Evolutionary conservation across 2,113 vertebrate genomes (phyloP).

Genomic region (Melierax canorus): DNA sequence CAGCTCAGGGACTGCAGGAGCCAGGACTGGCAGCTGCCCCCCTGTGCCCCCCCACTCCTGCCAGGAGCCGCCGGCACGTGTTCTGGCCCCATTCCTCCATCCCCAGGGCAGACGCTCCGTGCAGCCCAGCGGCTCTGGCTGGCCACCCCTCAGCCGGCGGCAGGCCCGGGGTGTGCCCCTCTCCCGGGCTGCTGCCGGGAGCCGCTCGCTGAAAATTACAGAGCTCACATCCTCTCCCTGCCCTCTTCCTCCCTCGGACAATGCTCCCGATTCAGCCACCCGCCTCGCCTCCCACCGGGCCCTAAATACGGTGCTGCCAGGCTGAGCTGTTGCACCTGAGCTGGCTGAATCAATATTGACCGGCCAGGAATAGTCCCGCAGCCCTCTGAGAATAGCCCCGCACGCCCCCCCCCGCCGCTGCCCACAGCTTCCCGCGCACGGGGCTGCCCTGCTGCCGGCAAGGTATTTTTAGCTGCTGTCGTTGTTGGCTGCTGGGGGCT

Average conservation of each 20-base stretch:
- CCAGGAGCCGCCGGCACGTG: not conserved
- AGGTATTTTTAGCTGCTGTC: not conserved
- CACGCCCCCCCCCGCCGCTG: not conserved
- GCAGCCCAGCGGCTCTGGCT: not conserved
- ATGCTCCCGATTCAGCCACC: not conserved
- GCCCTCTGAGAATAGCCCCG: conserved; percentile 66
- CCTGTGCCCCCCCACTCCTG: not conserved
- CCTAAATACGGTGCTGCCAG: conserved; percentile 31
- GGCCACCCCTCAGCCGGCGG: not conserved
- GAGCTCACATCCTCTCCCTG: conserved; percentile 46
- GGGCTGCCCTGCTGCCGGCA: conserved; percentile 15
- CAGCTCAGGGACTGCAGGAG: not conserved
- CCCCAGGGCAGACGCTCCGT: not conserved
- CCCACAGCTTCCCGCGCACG: conserved; percentile 47
- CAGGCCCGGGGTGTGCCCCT: not conserved
- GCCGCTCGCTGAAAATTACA: conserved; percentile 9
- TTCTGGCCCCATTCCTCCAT: not conserved
- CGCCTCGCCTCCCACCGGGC: not conserved
- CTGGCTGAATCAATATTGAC: conserved; percentile 70
- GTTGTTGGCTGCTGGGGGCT: not conserved
- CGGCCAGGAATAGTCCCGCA: conserved; percentile 56
- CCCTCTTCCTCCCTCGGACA: conserved; percentile 50
- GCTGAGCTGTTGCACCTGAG: conserved; percentile 57
- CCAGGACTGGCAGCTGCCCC: not conserved
- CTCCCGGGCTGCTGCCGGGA: not conserved